These are phyloP conservation scores for Drosophila nigrodunni DNA, from an alignment of 1,140 invertebrate species.

Conservation along the genomic window DNA sequence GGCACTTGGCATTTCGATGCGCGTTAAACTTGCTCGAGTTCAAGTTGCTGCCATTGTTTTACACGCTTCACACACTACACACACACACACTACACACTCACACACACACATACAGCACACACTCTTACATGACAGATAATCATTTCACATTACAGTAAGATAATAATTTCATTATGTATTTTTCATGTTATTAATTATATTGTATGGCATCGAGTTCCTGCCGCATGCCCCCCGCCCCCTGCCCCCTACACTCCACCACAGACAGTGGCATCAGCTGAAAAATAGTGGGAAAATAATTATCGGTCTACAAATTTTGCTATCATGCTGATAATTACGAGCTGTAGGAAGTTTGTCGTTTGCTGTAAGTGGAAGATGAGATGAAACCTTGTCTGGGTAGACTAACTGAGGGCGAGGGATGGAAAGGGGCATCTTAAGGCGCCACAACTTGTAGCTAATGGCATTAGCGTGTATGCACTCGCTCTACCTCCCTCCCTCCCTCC, in stretches of 20 bases:
- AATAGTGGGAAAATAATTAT: constrained; percentile 82
- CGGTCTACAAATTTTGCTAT: constrained; percentile 78
- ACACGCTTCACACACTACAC: constrained; percentile 69
- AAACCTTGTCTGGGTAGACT: constrained; percentile 11
- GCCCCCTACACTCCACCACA: neutral
- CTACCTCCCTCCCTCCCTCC: neutral
- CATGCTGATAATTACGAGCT: constrained; percentile 72
- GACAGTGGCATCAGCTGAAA: constrained; percentile 11
- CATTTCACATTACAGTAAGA: constrained; percentile 81
- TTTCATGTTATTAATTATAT: constrained; percentile 82
- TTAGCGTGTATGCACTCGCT: constrained; percentile 41
- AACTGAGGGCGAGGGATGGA: neutral
- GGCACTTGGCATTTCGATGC: constrained; percentile 50
- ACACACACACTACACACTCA: constrained; percentile 19
- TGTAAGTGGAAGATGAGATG: constrained; percentile 36
- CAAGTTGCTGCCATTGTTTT: constrained; percentile 66
- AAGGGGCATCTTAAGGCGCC: neutral
- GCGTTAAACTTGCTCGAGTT: constrained; percentile 61
- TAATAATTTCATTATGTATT: constrained; percentile 83
- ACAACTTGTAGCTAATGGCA: constrained; percentile 42
- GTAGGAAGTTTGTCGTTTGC: constrained; percentile 63
- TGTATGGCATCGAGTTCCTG: constrained; percentile 55
- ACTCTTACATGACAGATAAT: constrained; percentile 57
- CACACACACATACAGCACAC: constrained; percentile 7
- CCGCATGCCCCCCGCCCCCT: neutral